These are phyloP conservation scores for Ctenomys sociabilis DNA, from an alignment of 2,113 vertebrate genomes.

Conservation along the genomic window DNA sequence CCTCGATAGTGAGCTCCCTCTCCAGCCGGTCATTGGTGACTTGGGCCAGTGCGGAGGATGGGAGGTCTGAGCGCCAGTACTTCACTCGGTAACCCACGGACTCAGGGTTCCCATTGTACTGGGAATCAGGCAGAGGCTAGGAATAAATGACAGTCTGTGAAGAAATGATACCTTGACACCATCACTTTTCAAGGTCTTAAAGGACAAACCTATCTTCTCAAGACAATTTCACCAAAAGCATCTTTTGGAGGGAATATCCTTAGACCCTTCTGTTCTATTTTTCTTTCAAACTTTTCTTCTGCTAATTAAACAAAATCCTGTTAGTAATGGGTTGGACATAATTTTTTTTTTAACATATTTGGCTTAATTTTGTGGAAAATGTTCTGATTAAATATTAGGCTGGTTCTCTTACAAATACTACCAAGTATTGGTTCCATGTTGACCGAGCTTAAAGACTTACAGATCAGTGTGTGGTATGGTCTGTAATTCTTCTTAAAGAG, in stretches of 20 bases:
- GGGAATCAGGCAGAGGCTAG: conserved; percentile 91
- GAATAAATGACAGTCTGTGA: fast-evolving
- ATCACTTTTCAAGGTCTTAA: too few relatives aligned
- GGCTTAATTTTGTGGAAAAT: conserved; percentile 25
- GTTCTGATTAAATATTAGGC: conserved; percentile 46
- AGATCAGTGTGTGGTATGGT: neutral
- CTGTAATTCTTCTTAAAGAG: neutral
- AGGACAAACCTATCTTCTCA: fast-evolving
- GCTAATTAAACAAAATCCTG: conserved; percentile 51
- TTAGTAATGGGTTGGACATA: neutral
- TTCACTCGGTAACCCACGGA: conserved; percentile 92
- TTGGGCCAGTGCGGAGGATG: conserved; percentile 75
- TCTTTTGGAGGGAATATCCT: neutral
- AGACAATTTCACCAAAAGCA: fast-evolving
- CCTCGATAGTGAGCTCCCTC: conserved; percentile 90
- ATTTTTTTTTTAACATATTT: conserved; percentile 53
- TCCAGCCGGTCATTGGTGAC: conserved; percentile 86
- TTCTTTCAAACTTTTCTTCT: neutral
- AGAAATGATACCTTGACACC: neutral
- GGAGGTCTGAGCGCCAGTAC: conserved; percentile 86
- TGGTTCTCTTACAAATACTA: neutral
- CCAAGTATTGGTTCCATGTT: neutral
- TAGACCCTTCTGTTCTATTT: neutral
- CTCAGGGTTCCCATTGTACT: conserved; percentile 95
- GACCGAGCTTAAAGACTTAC: conserved; percentile 22